Evolutionary conservation across 1,140 invertebrate genomes (phyloP).

Genomic region (Potamilus streckersoni): DNA sequence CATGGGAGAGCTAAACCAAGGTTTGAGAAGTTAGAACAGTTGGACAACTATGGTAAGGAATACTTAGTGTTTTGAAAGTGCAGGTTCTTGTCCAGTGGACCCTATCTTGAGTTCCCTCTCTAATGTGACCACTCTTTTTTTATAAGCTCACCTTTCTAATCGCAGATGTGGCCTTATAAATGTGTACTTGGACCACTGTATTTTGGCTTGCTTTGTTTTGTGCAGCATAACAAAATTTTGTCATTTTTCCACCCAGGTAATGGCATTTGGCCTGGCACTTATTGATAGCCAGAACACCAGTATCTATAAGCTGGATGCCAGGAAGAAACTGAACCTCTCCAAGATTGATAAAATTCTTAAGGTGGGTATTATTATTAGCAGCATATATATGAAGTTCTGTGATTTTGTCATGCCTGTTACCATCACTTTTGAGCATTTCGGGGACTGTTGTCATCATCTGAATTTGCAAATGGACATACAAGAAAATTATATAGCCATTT

Average conservation of each 20-base stretch:
- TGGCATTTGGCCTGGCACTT: slow-evolving; percentile 97
- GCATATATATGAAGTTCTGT: not conserved
- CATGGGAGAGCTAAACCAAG: no score
- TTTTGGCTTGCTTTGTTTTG: no score
- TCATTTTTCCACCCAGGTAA: slow-evolving; percentile 75
- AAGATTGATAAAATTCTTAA: slow-evolving; percentile 98
- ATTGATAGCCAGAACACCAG: slow-evolving; percentile 88
- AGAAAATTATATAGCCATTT: no score
- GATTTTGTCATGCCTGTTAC: no score
- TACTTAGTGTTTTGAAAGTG: no score
- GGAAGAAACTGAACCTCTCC: slow-evolving; percentile 93
- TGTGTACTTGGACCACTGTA: not conserved
- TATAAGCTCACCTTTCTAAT: not conserved
- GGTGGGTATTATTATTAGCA: slow-evolving; percentile 67
- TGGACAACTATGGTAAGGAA: no score
- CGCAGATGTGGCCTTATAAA: not conserved
- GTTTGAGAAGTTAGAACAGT: no score
- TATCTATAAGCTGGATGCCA: slow-evolving; percentile 97
- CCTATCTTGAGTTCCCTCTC: no score
- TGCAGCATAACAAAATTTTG: not conserved
- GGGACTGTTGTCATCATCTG: no score
- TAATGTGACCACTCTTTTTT: not conserved
- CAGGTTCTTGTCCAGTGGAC: no score
- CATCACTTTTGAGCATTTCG: no score
- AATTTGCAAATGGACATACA: no score